Evolutionary conservation across 2,113 vertebrate genomes (phyloP).

Genomic region (Perccottus glenii): DNA sequence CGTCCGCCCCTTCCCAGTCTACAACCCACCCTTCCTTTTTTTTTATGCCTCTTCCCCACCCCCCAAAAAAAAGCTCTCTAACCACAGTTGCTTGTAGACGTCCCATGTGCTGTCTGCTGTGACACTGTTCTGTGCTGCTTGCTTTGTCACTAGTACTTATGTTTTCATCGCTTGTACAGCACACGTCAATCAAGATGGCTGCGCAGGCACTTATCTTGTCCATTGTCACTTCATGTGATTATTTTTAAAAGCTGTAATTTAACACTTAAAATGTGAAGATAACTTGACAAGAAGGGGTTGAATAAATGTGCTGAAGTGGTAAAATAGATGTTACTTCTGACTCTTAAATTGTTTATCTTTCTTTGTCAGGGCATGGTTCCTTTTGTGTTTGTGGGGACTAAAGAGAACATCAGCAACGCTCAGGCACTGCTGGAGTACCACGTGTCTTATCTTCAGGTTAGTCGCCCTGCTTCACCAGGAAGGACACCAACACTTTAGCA

Average conservation of each 20-base stretch:
- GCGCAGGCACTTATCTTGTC: conserved; percentile 14
- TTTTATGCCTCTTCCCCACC: neutral
- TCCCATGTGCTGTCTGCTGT: conserved; percentile 43
- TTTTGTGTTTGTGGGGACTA: conserved; percentile 92
- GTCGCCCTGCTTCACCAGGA: conserved; percentile 31
- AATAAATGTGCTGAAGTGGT: neutral
- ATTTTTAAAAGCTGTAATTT: neutral
- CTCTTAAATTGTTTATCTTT: neutral
- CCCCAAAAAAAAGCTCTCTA: conserved; percentile 14
- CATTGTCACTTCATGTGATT: neutral
- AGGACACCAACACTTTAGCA: conserved; percentile 7
- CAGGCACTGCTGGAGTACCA: conserved; percentile 92
- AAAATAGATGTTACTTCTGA: neutral
- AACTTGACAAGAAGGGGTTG: neutral
- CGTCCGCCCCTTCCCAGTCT: conserved; percentile 21
- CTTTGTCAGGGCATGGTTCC: conserved; percentile 88
- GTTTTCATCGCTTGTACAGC: conserved; percentile 27
- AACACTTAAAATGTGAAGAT: too few relatives aligned
- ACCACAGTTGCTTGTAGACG: conserved; percentile 6
- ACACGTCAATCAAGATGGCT: conserved; percentile 20
- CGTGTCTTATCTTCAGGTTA: conserved; percentile 90
- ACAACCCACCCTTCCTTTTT: neutral
- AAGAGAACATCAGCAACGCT: conserved; percentile 93
- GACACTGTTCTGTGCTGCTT: conserved; percentile 21
- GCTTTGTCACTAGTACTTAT: conserved; percentile 25